phyloP scores from a whole-genome alignment of 1,140 invertebrate species.

The Hycleus phaleratus region DNA sequence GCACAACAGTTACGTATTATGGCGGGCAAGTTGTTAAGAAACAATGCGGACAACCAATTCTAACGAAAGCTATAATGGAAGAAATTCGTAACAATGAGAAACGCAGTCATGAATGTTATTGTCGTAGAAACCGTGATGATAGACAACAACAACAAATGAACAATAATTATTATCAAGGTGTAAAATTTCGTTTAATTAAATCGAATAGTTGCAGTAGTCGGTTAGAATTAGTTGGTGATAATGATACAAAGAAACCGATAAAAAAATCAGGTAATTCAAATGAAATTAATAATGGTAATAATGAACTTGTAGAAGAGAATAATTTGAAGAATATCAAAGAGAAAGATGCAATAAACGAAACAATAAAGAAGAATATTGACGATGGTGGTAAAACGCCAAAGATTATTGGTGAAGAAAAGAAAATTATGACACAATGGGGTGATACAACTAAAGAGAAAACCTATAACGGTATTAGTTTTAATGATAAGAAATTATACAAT shows the following conservation, averaged over 20 bases:
- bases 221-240: conserved; percentile 62
- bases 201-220: conserved; percentile 79
- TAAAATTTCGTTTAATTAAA: conserved; percentile 71
- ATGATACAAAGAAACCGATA: conserved; percentile 32
- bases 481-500: conserved; percentile 22
- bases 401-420: conserved; percentile 35
- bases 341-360: conserved; percentile 41
- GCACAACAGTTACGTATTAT: conserved; percentile 79
- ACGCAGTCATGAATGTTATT: conserved; percentile 22
- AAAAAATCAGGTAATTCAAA: not conserved
- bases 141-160: conserved; percentile 9
- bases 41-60: conserved; percentile 52
- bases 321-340: conserved; percentile 40
- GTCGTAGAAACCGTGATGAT: conserved; percentile 14
- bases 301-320: conserved; percentile 23
- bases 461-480: conserved; percentile 22
- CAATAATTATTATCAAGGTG: conserved; percentile 45
- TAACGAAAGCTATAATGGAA: conserved; percentile 56
- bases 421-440: conserved; percentile 30
- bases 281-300: conserved; percentile 16
- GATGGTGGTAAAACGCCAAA: conserved; percentile 21
- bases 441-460: conserved; percentile 25
- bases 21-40: conserved; percentile 71
- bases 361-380: conserved; percentile 24
- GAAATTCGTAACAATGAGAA: conserved; percentile 53